These are phyloP conservation scores for Plagiodera versicolora DNA, from an alignment of 2,888 invertebrate species.

Conservation along the genomic window DNA sequence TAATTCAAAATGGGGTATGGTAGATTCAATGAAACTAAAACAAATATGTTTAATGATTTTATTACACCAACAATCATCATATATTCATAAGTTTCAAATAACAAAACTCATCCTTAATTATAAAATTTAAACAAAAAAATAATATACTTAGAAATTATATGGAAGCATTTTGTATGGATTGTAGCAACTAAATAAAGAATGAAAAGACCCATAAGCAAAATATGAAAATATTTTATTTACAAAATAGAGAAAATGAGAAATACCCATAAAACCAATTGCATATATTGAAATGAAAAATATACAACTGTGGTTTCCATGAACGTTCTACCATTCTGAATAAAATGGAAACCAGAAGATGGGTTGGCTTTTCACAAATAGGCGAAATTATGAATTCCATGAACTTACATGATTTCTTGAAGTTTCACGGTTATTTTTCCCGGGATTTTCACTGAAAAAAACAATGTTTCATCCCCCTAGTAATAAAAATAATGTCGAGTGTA, in stretches of 20 bases:
- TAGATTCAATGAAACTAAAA: neutral
- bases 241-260: conserved; percentile 36
- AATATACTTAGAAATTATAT: conserved; percentile 41
- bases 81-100: conserved; percentile 56
- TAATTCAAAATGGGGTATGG: too few species aligned
- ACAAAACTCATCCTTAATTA: conserved; percentile 55
- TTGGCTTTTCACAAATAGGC: too few species aligned
- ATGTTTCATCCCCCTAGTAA: too few species aligned
- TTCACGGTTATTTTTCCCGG: too few species aligned
- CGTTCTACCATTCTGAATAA: conserved; percentile 28
- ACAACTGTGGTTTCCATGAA: conserved; percentile 29
- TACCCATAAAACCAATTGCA: conserved; percentile 46
- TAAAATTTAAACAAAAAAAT: conserved; percentile 53
- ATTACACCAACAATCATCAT: conserved; percentile 59
- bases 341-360: too few species aligned
- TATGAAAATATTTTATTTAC: conserved; percentile 44
- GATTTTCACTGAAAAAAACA: too few species aligned
- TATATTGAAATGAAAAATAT: conserved; percentile 36
- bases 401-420: too few species aligned
- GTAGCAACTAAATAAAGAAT: conserved; percentile 44
- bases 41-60: conserved; percentile 42
- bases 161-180: conserved; percentile 51
- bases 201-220: conserved; percentile 47
- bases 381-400: too few species aligned
- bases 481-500: too few species aligned